Conservation (phyloP, 2,888 invertebrate species). For the Onthophagus sagittarius region DNA sequence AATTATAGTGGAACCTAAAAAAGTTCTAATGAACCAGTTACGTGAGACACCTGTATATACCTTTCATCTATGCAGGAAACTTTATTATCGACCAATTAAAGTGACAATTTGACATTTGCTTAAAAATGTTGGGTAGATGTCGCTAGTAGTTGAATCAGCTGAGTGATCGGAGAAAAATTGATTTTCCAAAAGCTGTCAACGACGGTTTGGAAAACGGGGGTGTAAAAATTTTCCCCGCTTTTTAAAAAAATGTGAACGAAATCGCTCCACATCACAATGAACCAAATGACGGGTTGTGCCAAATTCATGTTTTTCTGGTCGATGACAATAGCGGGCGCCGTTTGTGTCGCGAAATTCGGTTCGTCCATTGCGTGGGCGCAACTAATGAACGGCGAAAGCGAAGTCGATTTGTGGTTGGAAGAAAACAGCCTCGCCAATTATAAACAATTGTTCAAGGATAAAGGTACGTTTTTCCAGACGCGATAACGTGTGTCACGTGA, state of each 20-base stretch:
- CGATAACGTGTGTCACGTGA: background rate
- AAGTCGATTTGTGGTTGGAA: conserved; percentile 72
- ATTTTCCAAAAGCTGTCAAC: conserved; percentile 14
- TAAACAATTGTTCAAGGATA: conserved; percentile 65
- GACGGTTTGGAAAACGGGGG: conserved; percentile 4
- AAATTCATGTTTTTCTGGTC: conserved; percentile 51
- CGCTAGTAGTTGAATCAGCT: conserved; percentile 4
- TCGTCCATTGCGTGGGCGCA: conserved; percentile 47
- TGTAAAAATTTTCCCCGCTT: conserved; percentile 5
- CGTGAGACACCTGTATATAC: no score
- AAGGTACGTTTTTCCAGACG: conserved; percentile 57
- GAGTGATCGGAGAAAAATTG: background rate
- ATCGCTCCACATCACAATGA: conserved; percentile 1
- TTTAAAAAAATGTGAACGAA: conserved; percentile 18
- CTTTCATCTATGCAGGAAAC: background rate
- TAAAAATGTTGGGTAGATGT: background rate
- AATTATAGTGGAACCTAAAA: no score
- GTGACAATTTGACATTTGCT: background rate
- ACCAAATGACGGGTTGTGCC: conserved; percentile 44
- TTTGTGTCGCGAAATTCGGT: conserved; percentile 50
- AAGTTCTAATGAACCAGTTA: no score
- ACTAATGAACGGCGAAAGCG: conserved; percentile 39
- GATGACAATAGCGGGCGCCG: conserved; percentile 51
- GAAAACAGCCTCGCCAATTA: conserved; percentile 69
- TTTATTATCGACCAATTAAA: background rate